These are phyloP conservation scores for Ramphastos sulfuratus DNA, from an alignment of 2,113 vertebrate genomes.

Conservation along the genomic window DNA sequence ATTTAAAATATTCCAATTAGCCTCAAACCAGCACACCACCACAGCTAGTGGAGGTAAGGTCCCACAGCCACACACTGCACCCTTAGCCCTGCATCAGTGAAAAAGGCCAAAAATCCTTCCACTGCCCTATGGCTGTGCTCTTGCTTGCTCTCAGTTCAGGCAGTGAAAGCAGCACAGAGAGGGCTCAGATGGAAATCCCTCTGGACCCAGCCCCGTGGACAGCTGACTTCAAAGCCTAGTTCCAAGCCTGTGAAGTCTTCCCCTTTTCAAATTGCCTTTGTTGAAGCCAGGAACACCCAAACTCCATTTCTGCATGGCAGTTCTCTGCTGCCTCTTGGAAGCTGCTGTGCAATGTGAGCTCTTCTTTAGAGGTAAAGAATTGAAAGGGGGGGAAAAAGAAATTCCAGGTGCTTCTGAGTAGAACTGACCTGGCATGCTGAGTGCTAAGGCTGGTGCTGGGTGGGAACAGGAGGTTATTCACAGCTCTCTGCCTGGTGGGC, in stretches of 20 bases:
- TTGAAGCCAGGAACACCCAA: background rate
- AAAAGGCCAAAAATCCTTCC: background rate
- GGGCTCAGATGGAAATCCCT: background rate
- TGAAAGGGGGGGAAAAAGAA: background rate
- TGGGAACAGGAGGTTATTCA: background rate
- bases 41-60: background rate
- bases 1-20: too few species aligned
- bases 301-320: background rate
- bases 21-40: background rate
- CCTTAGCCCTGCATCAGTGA: background rate
- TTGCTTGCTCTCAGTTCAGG: background rate
- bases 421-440: background rate
- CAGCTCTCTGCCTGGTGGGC: constrained; percentile 3
- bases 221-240: background rate
- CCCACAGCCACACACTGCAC: background rate
- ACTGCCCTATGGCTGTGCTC: background rate
- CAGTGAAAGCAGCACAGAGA: background rate
- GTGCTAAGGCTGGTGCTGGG: background rate
- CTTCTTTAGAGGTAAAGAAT: constrained; percentile 3
- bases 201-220: background rate
- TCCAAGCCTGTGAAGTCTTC: background rate
- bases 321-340: background rate
- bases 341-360: background rate
- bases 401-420: background rate
- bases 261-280: background rate